These are phyloP conservation scores for Sphaerodactylus townsendi DNA, from an alignment of 2,113 vertebrate species.

Conservation along the genomic window DNA sequence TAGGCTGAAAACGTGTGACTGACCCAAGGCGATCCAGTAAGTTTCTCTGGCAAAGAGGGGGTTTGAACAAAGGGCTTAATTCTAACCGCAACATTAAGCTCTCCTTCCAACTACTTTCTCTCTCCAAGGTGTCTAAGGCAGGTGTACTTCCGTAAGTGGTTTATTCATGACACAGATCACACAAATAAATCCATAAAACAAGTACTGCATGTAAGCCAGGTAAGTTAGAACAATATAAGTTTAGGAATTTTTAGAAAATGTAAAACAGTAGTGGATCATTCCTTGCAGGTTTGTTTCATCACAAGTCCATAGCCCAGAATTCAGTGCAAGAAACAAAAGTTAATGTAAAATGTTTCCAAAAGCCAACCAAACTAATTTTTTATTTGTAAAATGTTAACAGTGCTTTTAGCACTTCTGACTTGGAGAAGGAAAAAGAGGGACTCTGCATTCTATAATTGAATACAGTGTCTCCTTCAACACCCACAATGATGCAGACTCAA, in stretches of 20 bases:
- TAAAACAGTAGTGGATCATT: not conserved
- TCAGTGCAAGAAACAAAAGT: not conserved
- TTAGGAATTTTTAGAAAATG: not conserved
- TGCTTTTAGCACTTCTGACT: not conserved
- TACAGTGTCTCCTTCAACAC: not conserved
- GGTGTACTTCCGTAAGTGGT: not conserved
- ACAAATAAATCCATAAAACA: not conserved
- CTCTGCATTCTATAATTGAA: not conserved
- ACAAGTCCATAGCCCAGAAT: not conserved
- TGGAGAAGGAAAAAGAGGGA: not conserved
- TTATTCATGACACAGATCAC: constrained; percentile 10
- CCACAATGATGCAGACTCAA: constrained; percentile 2
- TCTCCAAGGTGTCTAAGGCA: not conserved
- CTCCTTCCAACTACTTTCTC: not conserved
- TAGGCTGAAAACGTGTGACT: no score
- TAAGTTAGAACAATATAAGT: not conserved
- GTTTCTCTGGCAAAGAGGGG: no score
- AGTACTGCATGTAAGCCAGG: not conserved
- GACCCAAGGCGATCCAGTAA: no score
- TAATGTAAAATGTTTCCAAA: not conserved
- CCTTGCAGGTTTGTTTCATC: constrained; percentile 2
- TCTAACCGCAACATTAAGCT: no score
- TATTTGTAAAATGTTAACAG: not conserved
- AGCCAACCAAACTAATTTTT: not conserved
- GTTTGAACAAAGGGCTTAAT: no score